A percentile compares a stretch with the other conserved stretches of the same genome.
These are phyloP conservation scores for Tenthredo scrophulariae DNA, from an alignment of 2,888 invertebrate genomes.

Conservation along the genomic window DNA sequence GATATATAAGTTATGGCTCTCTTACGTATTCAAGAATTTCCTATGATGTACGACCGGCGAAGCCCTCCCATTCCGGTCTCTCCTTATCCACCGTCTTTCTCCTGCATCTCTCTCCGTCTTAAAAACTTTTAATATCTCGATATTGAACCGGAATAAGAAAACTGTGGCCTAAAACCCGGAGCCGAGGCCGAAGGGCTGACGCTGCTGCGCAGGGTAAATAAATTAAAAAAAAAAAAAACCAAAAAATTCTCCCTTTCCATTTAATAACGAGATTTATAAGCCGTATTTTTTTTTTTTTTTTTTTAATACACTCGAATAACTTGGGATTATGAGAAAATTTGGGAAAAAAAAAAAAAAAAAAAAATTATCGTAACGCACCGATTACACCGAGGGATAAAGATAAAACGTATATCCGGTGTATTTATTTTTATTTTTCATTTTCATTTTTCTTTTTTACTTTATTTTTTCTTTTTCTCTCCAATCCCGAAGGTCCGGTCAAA, in stretches of 20 bases:
- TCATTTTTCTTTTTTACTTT: not conserved
- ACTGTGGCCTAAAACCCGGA: conserved; percentile 18
- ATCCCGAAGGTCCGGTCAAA: conserved; percentile 22
- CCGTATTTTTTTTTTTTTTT: not conserved
- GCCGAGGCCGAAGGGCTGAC: not conserved
- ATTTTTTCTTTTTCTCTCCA: not conserved
- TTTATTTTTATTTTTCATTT: not conserved
- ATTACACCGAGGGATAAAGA: not conserved
- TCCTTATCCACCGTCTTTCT: not conserved
- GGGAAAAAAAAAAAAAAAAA: no score
- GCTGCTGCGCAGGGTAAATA: not conserved
- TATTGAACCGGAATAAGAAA: conserved; percentile 45
- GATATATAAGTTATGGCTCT: conserved; percentile 53
- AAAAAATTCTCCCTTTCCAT: not conserved
- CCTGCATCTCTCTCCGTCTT: conserved; percentile 24
- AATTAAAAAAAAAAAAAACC: no score
- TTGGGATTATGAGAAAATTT: not conserved
- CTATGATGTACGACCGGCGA: conserved; percentile 53
- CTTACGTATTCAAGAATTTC: conserved; percentile 54
- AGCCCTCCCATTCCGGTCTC: conserved; percentile 1
- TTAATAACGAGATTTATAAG: conserved; percentile 9
- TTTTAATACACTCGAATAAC: conserved; percentile 19
- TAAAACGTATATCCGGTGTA: not conserved
- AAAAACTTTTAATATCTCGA: conserved; percentile 45
- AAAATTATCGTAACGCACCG: not conserved